Evolutionary conservation across 2,888 invertebrate genomes (phyloP), one percentile per base, ranked within the genome.

Genomic region (Neoascia interrupta): DNA sequence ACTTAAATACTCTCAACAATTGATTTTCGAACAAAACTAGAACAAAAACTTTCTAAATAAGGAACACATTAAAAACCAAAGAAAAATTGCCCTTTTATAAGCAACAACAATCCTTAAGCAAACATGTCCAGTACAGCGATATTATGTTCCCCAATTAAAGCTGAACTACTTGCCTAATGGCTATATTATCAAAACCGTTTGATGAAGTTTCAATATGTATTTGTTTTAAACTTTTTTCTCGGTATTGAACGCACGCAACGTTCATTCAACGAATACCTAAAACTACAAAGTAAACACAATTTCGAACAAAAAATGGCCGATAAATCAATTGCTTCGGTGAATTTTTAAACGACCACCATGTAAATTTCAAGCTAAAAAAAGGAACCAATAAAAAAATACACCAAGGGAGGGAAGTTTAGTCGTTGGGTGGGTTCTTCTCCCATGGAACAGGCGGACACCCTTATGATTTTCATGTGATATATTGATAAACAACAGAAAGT

Each of bases 381-480:
- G n/a, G n/a, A n/a, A n/a, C n/a, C n/a, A n/a, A n/a, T n/a, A n/a
- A n/a, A n/a, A n/a, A n/a, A n/a, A n/a, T n/a, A n/a, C n/a, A n/a
- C n/a, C 13, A 56, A 10, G 8, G 23, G 21, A n/a, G n/a, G 16
- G 39, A 15, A 10, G 13, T 19, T 21, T 21, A 21, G 31, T 36
- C 4, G 13, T n/a, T n/a, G n/a, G n/a, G n/a, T n/a, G n/a, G n/a
- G 13, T 51, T 54, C n/a, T 34, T 41, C 47, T 64, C 6, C 19
- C 31, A n/a, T 5, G 16, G 19, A 60, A 45, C 31, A 36, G 34
- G 54, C 60, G 73, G 60, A 61, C 58, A 61, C 74, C 54, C 61
- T 51, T 41, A 56, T 61, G 51, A 63, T 56, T 75, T 63, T 36
- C 43, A 56, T 69, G 56, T 36, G 15, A 54, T 75, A 63, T 43